Conservation (phyloP, 2,888 invertebrate species). For the Caenorhabditis plicata region DNA sequence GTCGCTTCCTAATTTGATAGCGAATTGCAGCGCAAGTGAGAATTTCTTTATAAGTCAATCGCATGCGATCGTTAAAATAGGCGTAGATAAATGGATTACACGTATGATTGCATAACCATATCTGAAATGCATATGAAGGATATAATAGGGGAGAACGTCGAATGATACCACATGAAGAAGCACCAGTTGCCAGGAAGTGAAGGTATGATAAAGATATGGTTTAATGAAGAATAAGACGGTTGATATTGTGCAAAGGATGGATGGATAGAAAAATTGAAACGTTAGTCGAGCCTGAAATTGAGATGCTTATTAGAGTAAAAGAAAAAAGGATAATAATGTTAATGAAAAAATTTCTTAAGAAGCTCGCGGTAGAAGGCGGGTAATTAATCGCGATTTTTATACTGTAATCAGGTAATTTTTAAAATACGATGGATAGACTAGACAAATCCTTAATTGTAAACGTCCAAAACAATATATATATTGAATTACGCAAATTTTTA, state of each 20-base stretch:
- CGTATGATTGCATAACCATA: conserved; percentile 57
- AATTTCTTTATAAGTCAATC: conserved; percentile 57
- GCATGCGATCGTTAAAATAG: conserved; percentile 62
- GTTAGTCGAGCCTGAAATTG: conserved; percentile 55
- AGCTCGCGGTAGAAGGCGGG: no score
- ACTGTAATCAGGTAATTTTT: no score
- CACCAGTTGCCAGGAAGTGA: conserved; percentile 48
- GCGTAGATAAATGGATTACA: conserved; percentile 63
- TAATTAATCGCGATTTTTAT: no score
- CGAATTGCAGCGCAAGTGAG: conserved; percentile 52
- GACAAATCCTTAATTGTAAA: no score
- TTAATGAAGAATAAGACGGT: conserved; percentile 56
- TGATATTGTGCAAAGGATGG: conserved; percentile 58
- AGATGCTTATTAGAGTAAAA: not conserved
- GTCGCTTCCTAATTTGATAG: conserved; percentile 47
- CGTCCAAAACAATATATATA: no score
- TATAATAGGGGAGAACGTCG: no score
- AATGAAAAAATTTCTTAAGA: not conserved
- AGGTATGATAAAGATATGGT: conserved; percentile 42
- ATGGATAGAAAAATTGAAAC: conserved; percentile 64
- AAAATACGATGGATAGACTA: no score
- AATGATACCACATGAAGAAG: conserved; percentile 57
- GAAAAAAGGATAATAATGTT: conserved; percentile 1
- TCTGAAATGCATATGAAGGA: conserved; percentile 42
- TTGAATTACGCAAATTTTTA: no score